These are phyloP conservation scores for Apodemia mormo DNA, from an alignment of 2,888 invertebrate genomes.

Conservation along the genomic window DNA sequence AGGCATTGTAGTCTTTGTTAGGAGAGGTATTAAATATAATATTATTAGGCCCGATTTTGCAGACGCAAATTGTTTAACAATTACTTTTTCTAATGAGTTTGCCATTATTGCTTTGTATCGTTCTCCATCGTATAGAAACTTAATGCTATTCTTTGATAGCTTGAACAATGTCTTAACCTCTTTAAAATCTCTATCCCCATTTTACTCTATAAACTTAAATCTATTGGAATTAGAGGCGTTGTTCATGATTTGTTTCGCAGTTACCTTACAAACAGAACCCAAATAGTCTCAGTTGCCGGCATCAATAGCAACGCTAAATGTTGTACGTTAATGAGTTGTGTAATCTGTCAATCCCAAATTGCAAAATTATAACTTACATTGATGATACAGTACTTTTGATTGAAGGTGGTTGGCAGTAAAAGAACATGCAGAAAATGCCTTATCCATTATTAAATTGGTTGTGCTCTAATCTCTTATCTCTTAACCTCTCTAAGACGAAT, in stretches of 20 bases:
- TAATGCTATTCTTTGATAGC: not conserved
- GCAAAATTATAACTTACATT: not conserved
- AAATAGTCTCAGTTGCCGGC: too few relatives aligned
- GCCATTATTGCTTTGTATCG: not conserved
- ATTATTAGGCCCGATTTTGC: not conserved
- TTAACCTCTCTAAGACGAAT: too few relatives aligned
- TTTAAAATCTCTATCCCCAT: not conserved
- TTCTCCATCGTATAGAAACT: not conserved
- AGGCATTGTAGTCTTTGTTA: not conserved
- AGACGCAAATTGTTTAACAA: not conserved
- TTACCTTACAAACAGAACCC: too few relatives aligned
- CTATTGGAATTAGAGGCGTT: not conserved
- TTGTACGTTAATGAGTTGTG: not conserved
- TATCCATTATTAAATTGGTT: too few relatives aligned
- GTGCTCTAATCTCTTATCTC: not conserved
- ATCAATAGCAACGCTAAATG: too few relatives aligned
- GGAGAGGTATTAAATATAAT: not conserved
- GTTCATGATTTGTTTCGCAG: too few relatives aligned
- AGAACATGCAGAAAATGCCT: too few relatives aligned
- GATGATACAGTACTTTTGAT: not conserved
- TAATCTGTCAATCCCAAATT: not conserved
- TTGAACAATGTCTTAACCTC: not conserved
- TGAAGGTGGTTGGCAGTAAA: not conserved
- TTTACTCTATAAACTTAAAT: not conserved
- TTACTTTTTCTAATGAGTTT: not conserved